Conservation (phyloP, 2,888 invertebrate species). For the Orthosia cruda region DNA sequence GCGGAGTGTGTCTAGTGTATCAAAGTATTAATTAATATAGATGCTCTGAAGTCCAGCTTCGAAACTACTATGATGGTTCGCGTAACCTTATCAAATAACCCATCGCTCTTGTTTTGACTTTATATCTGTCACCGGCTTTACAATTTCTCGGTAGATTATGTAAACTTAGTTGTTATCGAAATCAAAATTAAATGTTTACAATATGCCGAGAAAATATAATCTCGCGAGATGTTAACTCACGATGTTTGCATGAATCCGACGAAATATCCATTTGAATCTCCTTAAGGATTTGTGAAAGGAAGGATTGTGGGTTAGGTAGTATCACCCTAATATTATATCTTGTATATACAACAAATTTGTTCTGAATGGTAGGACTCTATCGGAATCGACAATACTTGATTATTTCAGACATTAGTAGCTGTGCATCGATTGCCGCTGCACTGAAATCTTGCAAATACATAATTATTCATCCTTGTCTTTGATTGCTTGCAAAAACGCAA, state of each 20-base stretch:
- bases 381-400: not conserved
- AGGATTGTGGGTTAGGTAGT: not conserved
- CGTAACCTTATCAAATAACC: not conserved
- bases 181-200: not conserved
- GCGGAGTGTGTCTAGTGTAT: too few relatives aligned
- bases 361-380: too few relatives aligned
- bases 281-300: not conserved
- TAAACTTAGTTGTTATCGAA: too few relatives aligned
- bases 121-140: not conserved
- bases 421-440: not conserved
- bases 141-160: not conserved
- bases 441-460: not conserved
- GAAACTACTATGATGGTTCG: not conserved
- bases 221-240: not conserved
- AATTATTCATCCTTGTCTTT: not conserved
- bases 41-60: not conserved
- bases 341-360: not conserved
- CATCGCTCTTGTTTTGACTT: not conserved
- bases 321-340: not conserved
- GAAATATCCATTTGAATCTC: not conserved
- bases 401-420: not conserved
- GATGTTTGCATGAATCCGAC: not conserved
- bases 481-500: constrained; percentile 2
- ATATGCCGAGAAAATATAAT: not conserved
- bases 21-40: not conserved